Base-by-base conservation (phyloP, 2,888 invertebrate species). In the Hyposoter dolosus region DNA sequence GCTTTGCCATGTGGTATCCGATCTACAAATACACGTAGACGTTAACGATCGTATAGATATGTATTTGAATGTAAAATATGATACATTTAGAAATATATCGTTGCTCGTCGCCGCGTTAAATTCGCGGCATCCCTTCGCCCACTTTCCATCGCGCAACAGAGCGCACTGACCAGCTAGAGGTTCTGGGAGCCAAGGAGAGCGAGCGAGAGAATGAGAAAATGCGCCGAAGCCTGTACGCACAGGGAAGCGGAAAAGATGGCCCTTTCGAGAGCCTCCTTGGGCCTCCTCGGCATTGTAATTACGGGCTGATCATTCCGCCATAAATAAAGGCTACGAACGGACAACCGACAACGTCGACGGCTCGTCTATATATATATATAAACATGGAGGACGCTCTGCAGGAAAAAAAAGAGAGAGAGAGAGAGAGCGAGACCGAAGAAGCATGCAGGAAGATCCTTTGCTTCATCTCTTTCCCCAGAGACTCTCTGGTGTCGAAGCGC, bases 231-330 rank as follows among this genome's bases (percentile, higher is more conserved):
- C 28, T 75, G 76, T 77, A 74, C 40, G 28, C 28, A 65, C 76
- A 80, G 83, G 83, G 76, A 86, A 88, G 88, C 90, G 90, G 91
- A 91, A 78, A 78, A 91, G 90, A 88, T 90, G 90, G 90, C 77
- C 80, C 89, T 90, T 90, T 90, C 90, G 89, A 76, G 83, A 81
- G 66, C 50, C 66, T 65, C 66, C 78, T 53, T 68, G 63, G 74
- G 68, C 32, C 82, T 86, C 87, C 88, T 89, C 83, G 90, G 90
- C 92, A 91, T 93, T 84, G 86, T 86, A 93, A 93, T 93, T 93
- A 92, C 91, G 91, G 90, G 82, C 90, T 90, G 91, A 93, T 93
- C 91, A 90, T 91, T 91, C 91, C 90, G 89, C 91, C 90, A 91
- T 93, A 93, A 93, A 93, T 92, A 92, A 91, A 92, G 88, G 87